Percentiles rank a stretch among this genome's conserved stretches.
Conservation (phyloP, 2,797 vertebrate species). For the Odontamblyopus rebecca region DNA sequence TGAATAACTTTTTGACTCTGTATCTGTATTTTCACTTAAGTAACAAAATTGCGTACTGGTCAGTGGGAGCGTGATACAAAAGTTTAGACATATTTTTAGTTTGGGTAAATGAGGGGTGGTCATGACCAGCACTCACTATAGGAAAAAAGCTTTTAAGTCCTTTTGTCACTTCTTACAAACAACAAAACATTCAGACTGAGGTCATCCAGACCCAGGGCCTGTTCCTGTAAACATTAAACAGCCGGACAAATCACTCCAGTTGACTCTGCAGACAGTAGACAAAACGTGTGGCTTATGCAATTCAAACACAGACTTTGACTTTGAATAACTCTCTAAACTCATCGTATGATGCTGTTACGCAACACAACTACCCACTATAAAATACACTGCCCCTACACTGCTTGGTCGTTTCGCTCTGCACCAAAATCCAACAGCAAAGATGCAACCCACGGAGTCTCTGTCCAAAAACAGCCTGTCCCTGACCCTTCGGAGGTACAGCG, state of each 20-base stretch:
- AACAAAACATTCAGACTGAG: not conserved
- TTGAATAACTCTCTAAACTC: conserved; percentile 38
- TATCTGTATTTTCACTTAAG: too few relatives aligned
- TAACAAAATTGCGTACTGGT: too few relatives aligned
- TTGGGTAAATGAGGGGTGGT: too few relatives aligned
- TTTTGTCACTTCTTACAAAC: conserved; percentile 5
- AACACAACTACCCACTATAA: conserved; percentile 65
- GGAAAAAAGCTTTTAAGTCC: not conserved
- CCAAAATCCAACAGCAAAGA: conserved; percentile 55
- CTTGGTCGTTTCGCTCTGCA: conserved; percentile 49
- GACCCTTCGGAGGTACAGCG: conserved; percentile 79
- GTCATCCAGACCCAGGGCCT: not conserved
- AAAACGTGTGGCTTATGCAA: conserved; percentile 50
- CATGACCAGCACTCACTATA: too few relatives aligned
- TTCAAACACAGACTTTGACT: conserved; percentile 69
- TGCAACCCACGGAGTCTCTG: conserved; percentile 73
- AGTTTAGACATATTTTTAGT: too few relatives aligned
- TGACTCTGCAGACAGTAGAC: conserved; percentile 10
- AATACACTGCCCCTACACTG: conserved; percentile 18
- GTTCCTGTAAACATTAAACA: conserved; percentile 46
- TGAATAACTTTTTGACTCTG: too few relatives aligned
- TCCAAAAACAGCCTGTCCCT: conserved; percentile 72
- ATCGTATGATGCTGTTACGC: conserved; percentile 55
- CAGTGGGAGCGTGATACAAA: too few relatives aligned
- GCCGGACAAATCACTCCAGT: conserved; percentile 3